A percentile compares a stretch with the other conserved stretches of the same genome.
phyloP scores from a whole-genome alignment of 2,888 invertebrate genomes.

The Exocentrus adspersus region DNA sequence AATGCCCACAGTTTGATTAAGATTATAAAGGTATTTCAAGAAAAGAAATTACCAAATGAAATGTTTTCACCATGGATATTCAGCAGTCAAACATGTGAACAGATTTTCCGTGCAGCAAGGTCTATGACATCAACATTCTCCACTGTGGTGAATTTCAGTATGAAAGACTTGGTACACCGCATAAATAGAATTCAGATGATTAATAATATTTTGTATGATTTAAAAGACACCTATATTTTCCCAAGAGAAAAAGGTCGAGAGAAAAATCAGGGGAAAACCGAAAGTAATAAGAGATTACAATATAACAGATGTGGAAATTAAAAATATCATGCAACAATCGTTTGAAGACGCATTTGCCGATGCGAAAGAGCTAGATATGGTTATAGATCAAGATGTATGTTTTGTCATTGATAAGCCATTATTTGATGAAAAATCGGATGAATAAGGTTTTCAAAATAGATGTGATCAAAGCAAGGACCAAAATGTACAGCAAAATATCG shows the following conservation, averaged over 20 bases:
- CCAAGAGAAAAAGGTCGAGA: background rate
- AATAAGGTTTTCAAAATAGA: too few relatives aligned
- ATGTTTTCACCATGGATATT: constrained; percentile 10
- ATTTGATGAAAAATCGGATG: too few relatives aligned
- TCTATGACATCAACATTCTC: constrained; percentile 28
- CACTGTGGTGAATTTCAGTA: constrained; percentile 28
- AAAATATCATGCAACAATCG: too few relatives aligned
- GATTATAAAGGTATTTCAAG: background rate
- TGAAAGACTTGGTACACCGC: constrained; percentile 45
- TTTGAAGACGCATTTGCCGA: too few relatives aligned
- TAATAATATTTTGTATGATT: background rate
- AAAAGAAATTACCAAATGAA: background rate
- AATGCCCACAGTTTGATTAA: background rate
- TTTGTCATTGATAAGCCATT: too few relatives aligned
- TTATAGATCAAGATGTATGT: too few relatives aligned
- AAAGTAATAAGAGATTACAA: too few relatives aligned
- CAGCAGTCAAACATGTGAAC: constrained; percentile 30
- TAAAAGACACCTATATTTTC: background rate
- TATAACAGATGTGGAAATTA: too few relatives aligned
- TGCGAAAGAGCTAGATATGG: too few relatives aligned
- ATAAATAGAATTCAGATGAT: background rate
- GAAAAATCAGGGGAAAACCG: too few relatives aligned
- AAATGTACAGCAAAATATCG: too few relatives aligned
- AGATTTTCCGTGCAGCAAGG: constrained; percentile 21
- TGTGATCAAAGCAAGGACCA: too few relatives aligned